These are phyloP conservation scores for Diarsia rubi DNA, from an alignment of 2,888 invertebrate species.

Conservation along the genomic window DNA sequence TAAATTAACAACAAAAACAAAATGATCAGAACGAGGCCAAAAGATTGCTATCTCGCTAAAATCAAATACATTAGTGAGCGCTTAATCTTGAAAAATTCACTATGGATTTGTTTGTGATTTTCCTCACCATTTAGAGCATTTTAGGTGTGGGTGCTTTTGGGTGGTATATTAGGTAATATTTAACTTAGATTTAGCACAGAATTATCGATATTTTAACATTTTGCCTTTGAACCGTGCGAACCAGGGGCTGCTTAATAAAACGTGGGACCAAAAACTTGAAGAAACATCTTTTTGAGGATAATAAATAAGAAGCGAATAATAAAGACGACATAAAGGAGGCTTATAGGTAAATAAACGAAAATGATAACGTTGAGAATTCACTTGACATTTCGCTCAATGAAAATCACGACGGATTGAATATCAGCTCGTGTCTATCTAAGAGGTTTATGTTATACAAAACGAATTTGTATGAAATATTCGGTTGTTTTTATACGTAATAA, in stretches of 20 bases:
- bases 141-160: not conserved
- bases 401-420: constrained; percentile 39
- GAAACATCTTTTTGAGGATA: not conserved
- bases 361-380: constrained; percentile 21
- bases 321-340: not conserved
- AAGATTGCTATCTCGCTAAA: no score
- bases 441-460: constrained; percentile 12
- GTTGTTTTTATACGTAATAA: constrained; percentile 33
- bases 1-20: no score
- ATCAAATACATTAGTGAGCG: no score
- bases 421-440: not conserved
- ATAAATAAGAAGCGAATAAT: not conserved
- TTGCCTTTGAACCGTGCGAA: not conserved
- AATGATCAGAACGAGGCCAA: no score
- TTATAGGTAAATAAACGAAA: constrained; percentile 16
- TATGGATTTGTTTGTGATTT: not conserved
- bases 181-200: not conserved
- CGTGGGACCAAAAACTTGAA: not conserved
- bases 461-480: constrained; percentile 13
- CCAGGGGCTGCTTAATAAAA: not conserved
- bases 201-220: not conserved
- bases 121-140: not conserved
- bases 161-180: not conserved
- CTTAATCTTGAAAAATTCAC: no score
- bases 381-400: constrained; percentile 40